phyloP scores from a whole-genome alignment of 2,113 vertebrate species.

The Dicerorhinus sumatrensis region DNA sequence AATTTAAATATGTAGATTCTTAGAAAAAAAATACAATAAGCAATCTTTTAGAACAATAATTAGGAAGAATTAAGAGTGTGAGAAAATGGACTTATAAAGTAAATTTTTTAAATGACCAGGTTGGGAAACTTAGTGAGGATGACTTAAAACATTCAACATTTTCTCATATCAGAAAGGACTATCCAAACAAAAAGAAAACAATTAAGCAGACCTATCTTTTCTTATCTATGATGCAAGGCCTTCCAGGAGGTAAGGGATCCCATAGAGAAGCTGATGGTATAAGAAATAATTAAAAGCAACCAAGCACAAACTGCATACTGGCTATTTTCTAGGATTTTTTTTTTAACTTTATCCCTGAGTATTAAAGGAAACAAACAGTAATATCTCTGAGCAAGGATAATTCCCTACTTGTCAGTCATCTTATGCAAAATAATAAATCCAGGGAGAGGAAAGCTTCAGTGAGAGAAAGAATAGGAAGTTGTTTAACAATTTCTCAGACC shows the following conservation, averaged over 20 bases:
- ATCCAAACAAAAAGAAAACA: slow-evolving; percentile 65
- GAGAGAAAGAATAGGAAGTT: neutral
- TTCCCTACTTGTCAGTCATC: slow-evolving; percentile 32
- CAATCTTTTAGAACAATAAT: neutral
- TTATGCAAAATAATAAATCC: neutral
- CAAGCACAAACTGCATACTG: slow-evolving; percentile 43
- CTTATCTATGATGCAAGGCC: slow-evolving; percentile 14
- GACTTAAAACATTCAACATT: slow-evolving; percentile 39
- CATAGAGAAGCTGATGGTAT: neutral
- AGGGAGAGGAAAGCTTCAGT: neutral
- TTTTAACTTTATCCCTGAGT: slow-evolving; percentile 11
- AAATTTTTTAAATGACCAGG: neutral
- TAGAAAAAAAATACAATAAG: neutral
- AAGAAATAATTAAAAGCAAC: slow-evolving; percentile 69
- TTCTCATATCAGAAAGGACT: slow-evolving; percentile 39
- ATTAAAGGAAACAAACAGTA: slow-evolving; percentile 47
- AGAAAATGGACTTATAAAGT: neutral
- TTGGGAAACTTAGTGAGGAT: neutral
- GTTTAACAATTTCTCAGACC: neutral
- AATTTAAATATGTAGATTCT: neutral
- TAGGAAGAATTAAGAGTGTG: neutral
- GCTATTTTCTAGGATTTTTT: slow-evolving; percentile 50
- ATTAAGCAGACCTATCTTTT: slow-evolving; percentile 45
- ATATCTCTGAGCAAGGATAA: neutral
- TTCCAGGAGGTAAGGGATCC: slow-evolving; percentile 44